These are phyloP conservation scores for Pagetopsis macropterus DNA, from an alignment of 2,797 vertebrate genomes.

Conservation along the genomic window DNA sequence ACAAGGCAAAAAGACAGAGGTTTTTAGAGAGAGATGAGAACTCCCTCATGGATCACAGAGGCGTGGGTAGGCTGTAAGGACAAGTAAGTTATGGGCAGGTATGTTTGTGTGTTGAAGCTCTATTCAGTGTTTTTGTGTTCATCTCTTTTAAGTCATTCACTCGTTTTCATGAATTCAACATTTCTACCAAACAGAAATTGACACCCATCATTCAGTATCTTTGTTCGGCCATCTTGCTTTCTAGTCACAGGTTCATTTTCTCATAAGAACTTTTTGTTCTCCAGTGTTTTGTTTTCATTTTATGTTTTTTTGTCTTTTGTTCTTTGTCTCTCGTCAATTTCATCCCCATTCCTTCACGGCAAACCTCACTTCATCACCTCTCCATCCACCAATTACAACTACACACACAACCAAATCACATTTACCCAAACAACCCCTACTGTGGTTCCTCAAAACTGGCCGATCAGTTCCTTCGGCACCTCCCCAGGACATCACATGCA, in stretches of 20 bases:
- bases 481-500: conserved; percentile 96
- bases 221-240: conserved; percentile 77
- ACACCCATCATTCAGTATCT: conserved; percentile 87
- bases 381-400: conserved; percentile 66
- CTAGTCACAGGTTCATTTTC: conserved; percentile 61
- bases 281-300: conserved; percentile 87
- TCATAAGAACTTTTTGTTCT: conserved; percentile 65
- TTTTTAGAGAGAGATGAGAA: conserved; percentile 57
- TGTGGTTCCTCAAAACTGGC: conserved; percentile 69
- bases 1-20: conserved; percentile 63
- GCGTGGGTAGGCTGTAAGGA: conserved; percentile 68
- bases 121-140: conserved; percentile 81
- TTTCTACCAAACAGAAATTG: conserved; percentile 81
- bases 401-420: conserved; percentile 70
- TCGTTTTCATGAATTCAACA: conserved; percentile 81
- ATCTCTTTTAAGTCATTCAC: conserved; percentile 71
- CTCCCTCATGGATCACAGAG: conserved; percentile 61
- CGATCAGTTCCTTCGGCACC: conserved; percentile 94
- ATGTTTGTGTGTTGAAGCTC: conserved; percentile 86
- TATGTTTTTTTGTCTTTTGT: conserved; percentile 89
- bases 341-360: conserved; percentile 84
- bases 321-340: conserved; percentile 81
- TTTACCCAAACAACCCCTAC: conserved; percentile 63
- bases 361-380: conserved; percentile 82
- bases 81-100: conserved; percentile 84